phyloP scores from a whole-genome alignment of 2,113 vertebrate genomes.

The Triplophysa dalaica region DNA sequence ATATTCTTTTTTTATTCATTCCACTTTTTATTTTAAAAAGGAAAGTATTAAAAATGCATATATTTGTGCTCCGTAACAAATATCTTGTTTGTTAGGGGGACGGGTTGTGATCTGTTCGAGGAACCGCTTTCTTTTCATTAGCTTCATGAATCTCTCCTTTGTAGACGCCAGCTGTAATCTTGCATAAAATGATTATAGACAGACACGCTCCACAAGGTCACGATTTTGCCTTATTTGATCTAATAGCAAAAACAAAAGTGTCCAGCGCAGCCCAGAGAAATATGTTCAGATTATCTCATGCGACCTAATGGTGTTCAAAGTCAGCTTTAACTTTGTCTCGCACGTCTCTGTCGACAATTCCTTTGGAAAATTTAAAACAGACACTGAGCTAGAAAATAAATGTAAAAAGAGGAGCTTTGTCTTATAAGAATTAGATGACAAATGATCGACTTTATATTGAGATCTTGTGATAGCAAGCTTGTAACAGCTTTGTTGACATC shows the following conservation, averaged over 20 bases:
- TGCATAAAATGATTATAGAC: slow-evolving; percentile 31
- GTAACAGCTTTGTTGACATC: too few species aligned
- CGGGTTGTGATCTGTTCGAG: slow-evolving; percentile 32
- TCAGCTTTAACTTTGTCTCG: neutral
- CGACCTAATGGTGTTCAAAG: neutral
- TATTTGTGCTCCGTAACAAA: neutral
- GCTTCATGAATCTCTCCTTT: slow-evolving; percentile 42
- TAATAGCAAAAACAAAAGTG: slow-evolving; percentile 11
- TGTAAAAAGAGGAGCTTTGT: too few species aligned
- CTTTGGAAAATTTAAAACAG: too few species aligned
- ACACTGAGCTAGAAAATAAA: too few species aligned
- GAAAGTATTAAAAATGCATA: neutral
- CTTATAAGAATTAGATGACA: too few species aligned
- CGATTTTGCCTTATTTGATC: neutral
- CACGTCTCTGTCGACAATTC: too few species aligned
- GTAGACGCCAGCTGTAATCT: slow-evolving; percentile 19
- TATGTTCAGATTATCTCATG: neutral
- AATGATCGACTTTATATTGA: too few species aligned
- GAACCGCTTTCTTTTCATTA: slow-evolving; percentile 42
- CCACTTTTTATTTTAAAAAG: too few species aligned
- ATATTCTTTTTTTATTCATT: too few species aligned
- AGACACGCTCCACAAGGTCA: slow-evolving; percentile 22
- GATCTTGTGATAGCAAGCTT: too few species aligned
- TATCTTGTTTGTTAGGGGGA: neutral
- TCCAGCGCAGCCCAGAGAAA: too few species aligned